A percentile compares a stretch with the other conserved stretches of the same genome.
These are phyloP conservation scores for Neocrepidodera transversa DNA, from an alignment of 2,888 invertebrate species.

Conservation along the genomic window DNA sequence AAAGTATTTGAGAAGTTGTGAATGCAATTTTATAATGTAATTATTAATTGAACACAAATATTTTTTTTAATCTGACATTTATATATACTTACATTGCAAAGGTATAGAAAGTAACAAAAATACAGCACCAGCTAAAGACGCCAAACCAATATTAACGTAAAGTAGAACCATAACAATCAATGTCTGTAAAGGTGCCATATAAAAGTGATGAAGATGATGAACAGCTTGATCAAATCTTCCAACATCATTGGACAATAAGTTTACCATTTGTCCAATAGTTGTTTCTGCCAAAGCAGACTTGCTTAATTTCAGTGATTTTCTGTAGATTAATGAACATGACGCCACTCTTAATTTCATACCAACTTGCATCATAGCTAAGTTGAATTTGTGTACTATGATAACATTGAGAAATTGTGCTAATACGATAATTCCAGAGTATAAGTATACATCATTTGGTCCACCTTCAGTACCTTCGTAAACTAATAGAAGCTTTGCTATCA, in stretches of 20 bases:
- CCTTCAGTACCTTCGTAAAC: constrained; percentile 11
- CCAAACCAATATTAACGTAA: constrained; percentile 56
- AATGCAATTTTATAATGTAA: too few relatives aligned
- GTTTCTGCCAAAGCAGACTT: constrained; percentile 85
- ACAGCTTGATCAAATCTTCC: constrained; percentile 73
- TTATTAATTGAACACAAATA: too few relatives aligned
- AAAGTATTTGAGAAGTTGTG: too few relatives aligned
- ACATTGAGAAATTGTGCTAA: constrained; percentile 75
- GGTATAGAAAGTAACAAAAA: constrained; percentile 54
- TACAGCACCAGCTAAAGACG: constrained; percentile 56
- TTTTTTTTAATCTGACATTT: too few relatives aligned
- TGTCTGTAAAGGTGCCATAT: constrained; percentile 62
- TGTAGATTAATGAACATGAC: constrained; percentile 31
- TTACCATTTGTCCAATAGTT: constrained; percentile 67
- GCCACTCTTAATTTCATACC: constrained; percentile 79
- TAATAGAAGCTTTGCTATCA: constrained; percentile 19
- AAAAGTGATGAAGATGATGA: constrained; percentile 34
- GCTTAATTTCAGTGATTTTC: constrained; percentile 70
- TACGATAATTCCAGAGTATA: constrained; percentile 75
- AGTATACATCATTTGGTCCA: constrained; percentile 9
- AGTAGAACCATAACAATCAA: constrained; percentile 64
- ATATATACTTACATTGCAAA: constrained; percentile 43
- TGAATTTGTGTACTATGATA: constrained; percentile 74
- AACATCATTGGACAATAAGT: constrained; percentile 81
- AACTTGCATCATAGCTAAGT: constrained; percentile 82